Base-by-base conservation (phyloP, 2,113 vertebrate species). In the Myxocyprinus asiaticus region DNA sequence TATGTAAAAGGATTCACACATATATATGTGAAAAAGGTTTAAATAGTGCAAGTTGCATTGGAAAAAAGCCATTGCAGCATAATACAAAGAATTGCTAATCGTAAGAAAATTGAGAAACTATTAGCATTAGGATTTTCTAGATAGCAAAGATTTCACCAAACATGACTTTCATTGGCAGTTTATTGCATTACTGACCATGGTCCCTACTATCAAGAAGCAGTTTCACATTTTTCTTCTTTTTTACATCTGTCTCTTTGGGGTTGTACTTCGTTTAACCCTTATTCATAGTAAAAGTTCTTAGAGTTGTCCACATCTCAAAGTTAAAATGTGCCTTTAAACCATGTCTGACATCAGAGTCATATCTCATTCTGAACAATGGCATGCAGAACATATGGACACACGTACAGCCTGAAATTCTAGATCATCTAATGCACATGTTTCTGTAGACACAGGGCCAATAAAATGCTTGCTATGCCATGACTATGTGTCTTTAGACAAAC, bases 241-340 rank as follows among this genome's bases (percentile, higher is more conserved):
- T 0, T 44, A 48, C 22, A 1, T 33, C 22, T 33, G 15, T 56
- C 33, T 67, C 66, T 33, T 67, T 44, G 4, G 14, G 43, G n/a
- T 17, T 5, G n/a, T 56, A 33, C 53, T 56, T 11, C 12, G 55
- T 33, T 43, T 44, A 3, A 44, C 68, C 68, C 42, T 71, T 71
- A 10, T 14, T 22, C 68, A 43, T 10, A 10, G 22, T 56, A 43
- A 10, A 71, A 9, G 33, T 56, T 3, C 22, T 33, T 33, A 33
- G 22, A 33, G 22, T 5, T n/a, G 12, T 48, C 51, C n/a, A 65
- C 53, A 61, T 68, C 45, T 78, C 62, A 67, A 67, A 56, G 76
- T 64, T 68, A 33, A 64, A 55, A 4, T 17, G n/a, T 48, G 22
- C 6, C 15, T 62, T 59, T 47, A 82, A 82, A 73, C 43, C 53